Evolutionary conservation across 2,797 vertebrate genomes (phyloP).

Genomic region (Darevskia mixta): DNA sequence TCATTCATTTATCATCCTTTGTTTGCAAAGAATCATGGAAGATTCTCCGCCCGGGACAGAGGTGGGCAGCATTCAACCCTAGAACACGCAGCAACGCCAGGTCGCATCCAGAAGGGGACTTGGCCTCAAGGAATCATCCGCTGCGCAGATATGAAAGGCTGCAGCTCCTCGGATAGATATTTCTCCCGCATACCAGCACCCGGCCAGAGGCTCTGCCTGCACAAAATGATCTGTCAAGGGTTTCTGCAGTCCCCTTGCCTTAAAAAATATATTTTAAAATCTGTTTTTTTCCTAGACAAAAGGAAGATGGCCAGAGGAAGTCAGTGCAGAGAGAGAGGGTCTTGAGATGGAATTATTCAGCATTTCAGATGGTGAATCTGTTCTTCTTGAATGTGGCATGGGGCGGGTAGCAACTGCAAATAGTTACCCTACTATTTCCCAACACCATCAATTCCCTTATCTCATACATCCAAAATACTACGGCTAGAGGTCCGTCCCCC

Average conservation of each 20-base stretch:
- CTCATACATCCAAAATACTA: neutral
- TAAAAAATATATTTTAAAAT: too few species aligned
- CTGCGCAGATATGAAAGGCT: neutral
- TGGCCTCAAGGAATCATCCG: neutral
- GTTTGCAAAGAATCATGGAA: neutral
- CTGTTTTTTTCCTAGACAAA: neutral
- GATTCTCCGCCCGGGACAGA: neutral
- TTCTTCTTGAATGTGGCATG: too few species aligned
- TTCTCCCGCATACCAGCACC: too few species aligned
- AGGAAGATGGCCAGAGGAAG: too few species aligned
- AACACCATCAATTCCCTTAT: neutral
- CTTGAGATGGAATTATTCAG: neutral
- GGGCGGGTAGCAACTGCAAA: neutral
- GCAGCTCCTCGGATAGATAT: too few species aligned
- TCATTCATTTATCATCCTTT: neutral
- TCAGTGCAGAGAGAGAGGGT: neutral
- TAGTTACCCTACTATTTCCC: neutral
- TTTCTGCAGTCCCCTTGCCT: too few species aligned
- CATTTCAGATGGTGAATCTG: neutral
- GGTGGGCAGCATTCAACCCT: neutral
- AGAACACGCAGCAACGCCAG: neutral
- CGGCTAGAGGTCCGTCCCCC: too few species aligned
- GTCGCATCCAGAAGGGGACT: neutral
- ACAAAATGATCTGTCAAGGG: too few species aligned
- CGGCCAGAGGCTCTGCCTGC: neutral